Evolutionary conservation across 1,140 invertebrate species (phyloP), one percentile per base, ranked within the genome.

Genomic region (Homalodisca vitripennis): DNA sequence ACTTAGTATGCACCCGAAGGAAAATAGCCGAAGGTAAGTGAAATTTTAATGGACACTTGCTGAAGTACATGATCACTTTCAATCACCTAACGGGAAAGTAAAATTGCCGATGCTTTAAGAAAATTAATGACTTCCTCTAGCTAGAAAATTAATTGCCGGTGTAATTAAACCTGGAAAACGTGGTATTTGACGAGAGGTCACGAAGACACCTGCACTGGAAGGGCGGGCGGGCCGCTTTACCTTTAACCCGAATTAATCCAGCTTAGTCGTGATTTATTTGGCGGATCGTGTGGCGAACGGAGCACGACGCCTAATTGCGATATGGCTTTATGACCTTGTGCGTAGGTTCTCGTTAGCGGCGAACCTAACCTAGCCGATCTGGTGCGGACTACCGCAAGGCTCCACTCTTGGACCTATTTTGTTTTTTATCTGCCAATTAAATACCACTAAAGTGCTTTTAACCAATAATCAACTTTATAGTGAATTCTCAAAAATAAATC

Each of bases 191-290:
- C 48, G 48, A 14, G 22, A 22, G 34, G 48, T 51, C 48, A 51
- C n/a, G 22, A 51, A 22, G 3, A 3, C 48, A 51, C 2, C 3
- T 51, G n/a, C n/a, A n/a, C n/a, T n/a, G n/a, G n/a, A n/a, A n/a
- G n/a, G n/a, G n/a, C n/a, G n/a, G n/a, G n/a, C n/a, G n/a, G n/a
- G n/a, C n/a, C n/a, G n/a, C n/a, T n/a, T n/a, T n/a, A 51, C 14
- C 3, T 3, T 51, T 51, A 51, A 51, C 48, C 48, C 48, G 48
- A 51, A 51, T 51, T 51, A 51, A 51, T 51, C 48, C 22, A 51
- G 48, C 48, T 51, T 51, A 51, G 48, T 12, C 48, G 14, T 51
- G 48, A 51, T 51, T 51, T 51, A 51, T 51, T n/a, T 20, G 48
- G 6, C 3, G 48, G 48, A 51, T 51, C 48, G 48, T 41, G 17